Percentiles rank a stretch among this genome's conserved stretches.
phyloP scores from a whole-genome alignment of 2,797 vertebrate species.

The Molossus alvarezi region DNA sequence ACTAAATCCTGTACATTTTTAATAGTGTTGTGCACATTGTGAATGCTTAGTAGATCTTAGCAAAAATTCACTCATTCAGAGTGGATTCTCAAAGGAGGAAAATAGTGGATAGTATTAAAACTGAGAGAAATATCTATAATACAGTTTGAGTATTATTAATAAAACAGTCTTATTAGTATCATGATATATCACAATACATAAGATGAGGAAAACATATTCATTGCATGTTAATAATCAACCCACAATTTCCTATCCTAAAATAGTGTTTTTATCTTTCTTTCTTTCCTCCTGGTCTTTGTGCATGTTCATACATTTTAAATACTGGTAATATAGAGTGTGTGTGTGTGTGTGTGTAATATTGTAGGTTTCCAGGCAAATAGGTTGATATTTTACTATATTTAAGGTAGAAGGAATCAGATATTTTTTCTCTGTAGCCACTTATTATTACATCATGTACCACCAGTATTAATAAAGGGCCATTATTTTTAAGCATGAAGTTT shows the following conservation, averaged over 20 bases:
- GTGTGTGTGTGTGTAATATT: not conserved
- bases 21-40: not conserved
- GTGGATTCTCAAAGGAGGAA: slow-evolving; percentile 19
- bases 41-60: slow-evolving; percentile 43
- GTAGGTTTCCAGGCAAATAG: not conserved
- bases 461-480: slow-evolving; percentile 36
- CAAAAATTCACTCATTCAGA: not conserved
- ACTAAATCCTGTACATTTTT: slow-evolving; percentile 16
- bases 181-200: not conserved
- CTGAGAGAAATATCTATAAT: slow-evolving; percentile 36
- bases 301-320: not conserved
- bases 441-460: not conserved
- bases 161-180: not conserved
- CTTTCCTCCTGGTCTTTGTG: slow-evolving; percentile 23
- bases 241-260: not conserved
- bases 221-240: not conserved
- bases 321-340: not conserved
- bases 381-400: slow-evolving; percentile 40
- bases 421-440: slow-evolving; percentile 15
- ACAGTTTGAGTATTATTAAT: not conserved
- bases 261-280: not conserved
- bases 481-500: slow-evolving; percentile 57
- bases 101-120: not conserved
- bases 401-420: slow-evolving; percentile 39
- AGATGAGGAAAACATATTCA: slow-evolving; percentile 18